Evolutionary conservation across 2,888 invertebrate genomes (phyloP).

Genomic region (Aplocera efformata): DNA sequence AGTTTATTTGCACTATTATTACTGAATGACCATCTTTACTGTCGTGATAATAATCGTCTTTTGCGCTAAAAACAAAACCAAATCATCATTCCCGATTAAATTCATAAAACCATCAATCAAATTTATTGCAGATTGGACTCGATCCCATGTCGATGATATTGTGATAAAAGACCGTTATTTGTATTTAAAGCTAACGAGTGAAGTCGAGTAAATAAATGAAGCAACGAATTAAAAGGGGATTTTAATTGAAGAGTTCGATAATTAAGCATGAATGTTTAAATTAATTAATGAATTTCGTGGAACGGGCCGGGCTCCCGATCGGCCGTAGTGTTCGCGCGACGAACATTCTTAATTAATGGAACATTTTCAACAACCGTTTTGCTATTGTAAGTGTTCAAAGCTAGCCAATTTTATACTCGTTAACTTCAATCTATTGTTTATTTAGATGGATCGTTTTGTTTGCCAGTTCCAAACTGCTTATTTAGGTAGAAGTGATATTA

Average conservation of each 20-base stretch:
- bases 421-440: conserved; percentile 39
- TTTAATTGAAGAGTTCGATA: conserved; percentile 75
- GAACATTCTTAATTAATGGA: conserved; percentile 68
- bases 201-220: conserved; percentile 58
- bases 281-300: conserved; percentile 71
- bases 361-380: conserved; percentile 49
- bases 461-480: conserved; percentile 5
- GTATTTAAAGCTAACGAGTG: conserved; percentile 44
- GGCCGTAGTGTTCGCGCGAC: conserved; percentile 52
- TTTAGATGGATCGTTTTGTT: conserved; percentile 35
- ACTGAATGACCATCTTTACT: too few species aligned
- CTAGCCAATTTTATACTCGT: conserved; percentile 46
- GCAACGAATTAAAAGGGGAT: conserved; percentile 68
- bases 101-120: conserved; percentile 45
- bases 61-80: conserved; percentile 18
- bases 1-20: too few species aligned
- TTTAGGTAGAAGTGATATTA: conserved; percentile 3
- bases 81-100: conserved; percentile 35
- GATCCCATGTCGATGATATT: conserved; percentile 39
- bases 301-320: conserved; percentile 37
- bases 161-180: conserved; percentile 45
- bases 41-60: too few species aligned
- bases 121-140: conserved; percentile 34
- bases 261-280: conserved; percentile 76
- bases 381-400: conserved; percentile 54